These are phyloP conservation scores for Ophiothrix spiculata DNA, from an alignment of 35 echinoderm and acorn worm species.

Conservation along the genomic window DNA sequence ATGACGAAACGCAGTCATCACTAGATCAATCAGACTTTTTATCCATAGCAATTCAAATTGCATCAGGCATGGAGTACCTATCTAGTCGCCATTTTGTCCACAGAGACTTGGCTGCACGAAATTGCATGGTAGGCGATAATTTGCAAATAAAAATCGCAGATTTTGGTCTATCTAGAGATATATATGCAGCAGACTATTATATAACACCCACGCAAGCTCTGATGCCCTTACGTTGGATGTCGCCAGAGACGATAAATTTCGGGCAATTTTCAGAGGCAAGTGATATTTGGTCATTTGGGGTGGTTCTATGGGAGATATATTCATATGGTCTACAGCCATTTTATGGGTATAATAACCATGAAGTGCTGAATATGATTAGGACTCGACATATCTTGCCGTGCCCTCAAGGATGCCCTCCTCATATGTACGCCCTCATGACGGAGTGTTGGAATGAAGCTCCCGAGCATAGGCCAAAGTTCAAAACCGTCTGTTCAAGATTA, in stretches of 20 bases:
- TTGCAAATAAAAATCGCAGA: constrained; percentile 91
- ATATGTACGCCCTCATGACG: constrained; percentile 95
- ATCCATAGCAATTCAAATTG: constrained; percentile 78
- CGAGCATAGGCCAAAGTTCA: constrained; percentile 62
- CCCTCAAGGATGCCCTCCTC: constrained; percentile 79
- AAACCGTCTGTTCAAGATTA: constrained; percentile 62
- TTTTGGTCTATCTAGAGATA: constrained; percentile 94
- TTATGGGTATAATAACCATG: constrained; percentile 92
- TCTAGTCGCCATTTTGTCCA: constrained; percentile 91
- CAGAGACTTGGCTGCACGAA: constrained; percentile 88
- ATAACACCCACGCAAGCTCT: constrained; percentile 76
- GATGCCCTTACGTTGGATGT: constrained; percentile 93
- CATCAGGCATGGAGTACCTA: constrained; percentile 99
- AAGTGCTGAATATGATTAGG: constrained; percentile 96
- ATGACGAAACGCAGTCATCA: constrained; percentile 88
- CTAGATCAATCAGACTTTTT: constrained; percentile 89
- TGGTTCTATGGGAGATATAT: constrained; percentile 98
- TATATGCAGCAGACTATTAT: constrained; percentile 95
- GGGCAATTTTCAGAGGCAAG: constrained; percentile 89
- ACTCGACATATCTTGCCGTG: constrained; percentile 82
- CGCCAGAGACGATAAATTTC: constrained; percentile 89
- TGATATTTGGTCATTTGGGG: constrained; percentile 98
- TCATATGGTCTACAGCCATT: constrained; percentile 90
- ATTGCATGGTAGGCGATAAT: constrained; percentile 95
- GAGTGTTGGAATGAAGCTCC: constrained; percentile 94